Base-by-base conservation (phyloP, 1,140 invertebrate species). In the Hyles euphorbiae region DNA sequence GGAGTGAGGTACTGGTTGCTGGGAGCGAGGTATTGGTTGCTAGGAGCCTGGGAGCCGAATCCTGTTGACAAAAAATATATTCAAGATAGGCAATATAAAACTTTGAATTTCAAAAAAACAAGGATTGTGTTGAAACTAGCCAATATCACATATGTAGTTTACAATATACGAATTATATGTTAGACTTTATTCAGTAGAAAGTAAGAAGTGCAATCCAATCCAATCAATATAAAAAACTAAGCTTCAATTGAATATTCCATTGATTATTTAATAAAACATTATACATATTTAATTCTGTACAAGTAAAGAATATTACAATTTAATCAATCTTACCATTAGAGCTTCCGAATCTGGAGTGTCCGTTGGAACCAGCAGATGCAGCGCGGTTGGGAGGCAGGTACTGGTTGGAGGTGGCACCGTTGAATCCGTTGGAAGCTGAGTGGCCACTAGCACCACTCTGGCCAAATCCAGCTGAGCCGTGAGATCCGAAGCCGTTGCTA, bases 301-400 rank as follows among this genome's bases (percentile, higher is more conserved):
- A 40, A 40, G 32, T 33, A 34, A 34, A 10, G 2, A 34, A 10
- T 46, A 8, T 5, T 45, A 32, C 4, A n/a, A 22, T 22, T 22
- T 22, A 22, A 22, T 22, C 22, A 22, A 10, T 48, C 67, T 61
- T 60, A 76, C 73, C 61, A 53, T 60, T 44, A 33, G 71, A 70
- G 50, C 54, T 44, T 47, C 60, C 67, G 22, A 65, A 67, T 8
- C 57, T 52, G 32, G 34, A 53, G 4, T 56, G 60, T 22, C 68
- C 64, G 43, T 62, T 70, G 33, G 73, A 64, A 32, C 67, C 54
- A 48, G 33, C 70, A 53, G 81, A 77, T 44, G 77, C 53, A 56
- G 67, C 74, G 7, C 79, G 79, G 49, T 81, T 58, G 56, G 85
- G 85, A 34, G 85, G 83, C 40, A 88, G 65, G 60, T 88, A 88